A percentile compares a stretch with the other conserved stretches of the same genome.
phyloP scores from a whole-genome alignment of 2,888 invertebrate species.

The Beris morrisii region DNA sequence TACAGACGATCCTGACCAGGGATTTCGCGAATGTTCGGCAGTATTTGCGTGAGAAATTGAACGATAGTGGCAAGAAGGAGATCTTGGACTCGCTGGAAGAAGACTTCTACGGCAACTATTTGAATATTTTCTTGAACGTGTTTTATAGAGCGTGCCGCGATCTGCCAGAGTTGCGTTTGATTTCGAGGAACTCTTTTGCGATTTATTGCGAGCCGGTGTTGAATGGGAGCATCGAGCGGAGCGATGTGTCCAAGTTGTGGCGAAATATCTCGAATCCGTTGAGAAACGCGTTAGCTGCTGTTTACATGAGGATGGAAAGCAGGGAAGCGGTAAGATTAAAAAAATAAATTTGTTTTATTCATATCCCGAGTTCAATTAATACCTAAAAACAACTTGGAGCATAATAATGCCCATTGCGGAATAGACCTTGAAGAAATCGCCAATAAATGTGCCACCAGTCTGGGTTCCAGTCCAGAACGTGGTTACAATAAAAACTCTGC shows the following conservation, averaged over 20 bases:
- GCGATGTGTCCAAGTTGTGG: conserved; percentile 76
- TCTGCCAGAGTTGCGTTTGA: conserved; percentile 77
- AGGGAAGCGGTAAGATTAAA: background rate
- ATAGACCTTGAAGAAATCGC: too few species aligned
- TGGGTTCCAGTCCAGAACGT: too few species aligned
- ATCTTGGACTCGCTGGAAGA: conserved; percentile 40
- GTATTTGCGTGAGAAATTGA: conserved; percentile 50
- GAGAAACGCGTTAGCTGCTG: conserved; percentile 71
- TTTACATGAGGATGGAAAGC: conserved; percentile 70
- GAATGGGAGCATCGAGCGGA: conserved; percentile 63
- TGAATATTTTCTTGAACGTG: conserved; percentile 80
- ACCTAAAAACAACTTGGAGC: too few species aligned
- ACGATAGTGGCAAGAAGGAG: conserved; percentile 40
- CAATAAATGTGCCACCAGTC: too few species aligned
- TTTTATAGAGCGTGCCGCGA: conserved; percentile 85
- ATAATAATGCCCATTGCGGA: too few species aligned
- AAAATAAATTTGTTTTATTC: background rate
- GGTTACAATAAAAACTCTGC: too few species aligned
- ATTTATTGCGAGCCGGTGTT: conserved; percentile 80
- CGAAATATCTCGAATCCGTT: conserved; percentile 75
- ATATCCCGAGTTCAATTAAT: too few species aligned
- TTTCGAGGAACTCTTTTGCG: conserved; percentile 74
- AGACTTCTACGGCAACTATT: conserved; percentile 75
- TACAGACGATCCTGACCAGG: conserved; percentile 58
- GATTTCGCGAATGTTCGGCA: conserved; percentile 46